phyloP scores from a whole-genome alignment of 1,140 invertebrate species.

The Hypothenemus hampei region DNA sequence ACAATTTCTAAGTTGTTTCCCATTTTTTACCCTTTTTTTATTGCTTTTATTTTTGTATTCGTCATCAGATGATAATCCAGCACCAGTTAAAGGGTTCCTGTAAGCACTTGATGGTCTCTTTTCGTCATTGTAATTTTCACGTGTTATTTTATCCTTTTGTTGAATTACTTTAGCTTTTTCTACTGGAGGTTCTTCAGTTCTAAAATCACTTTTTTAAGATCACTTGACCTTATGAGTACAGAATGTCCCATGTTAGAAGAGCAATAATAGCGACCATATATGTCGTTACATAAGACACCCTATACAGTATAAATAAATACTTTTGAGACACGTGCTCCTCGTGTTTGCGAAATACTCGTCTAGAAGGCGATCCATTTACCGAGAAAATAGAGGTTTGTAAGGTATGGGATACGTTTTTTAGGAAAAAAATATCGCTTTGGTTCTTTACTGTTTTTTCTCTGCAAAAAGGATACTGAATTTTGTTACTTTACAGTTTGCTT shows the following conservation, averaged over 20 bases:
- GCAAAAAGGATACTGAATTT: neutral
- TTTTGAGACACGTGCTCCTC: constrained; percentile 32
- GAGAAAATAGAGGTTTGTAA: constrained; percentile 27
- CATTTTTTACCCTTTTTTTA: constrained; percentile 34
- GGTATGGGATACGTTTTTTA: constrained; percentile 24
- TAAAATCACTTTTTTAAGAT: neutral
- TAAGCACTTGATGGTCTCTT: constrained; percentile 24
- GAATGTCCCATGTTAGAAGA: no score
- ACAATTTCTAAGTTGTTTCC: constrained; percentile 12
- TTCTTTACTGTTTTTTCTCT: constrained; percentile 28
- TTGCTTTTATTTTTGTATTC: constrained; percentile 33
- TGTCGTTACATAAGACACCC: no score
- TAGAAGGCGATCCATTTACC: constrained; percentile 28
- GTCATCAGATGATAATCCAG: constrained; percentile 36
- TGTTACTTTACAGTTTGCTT: no score
- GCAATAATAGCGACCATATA: no score
- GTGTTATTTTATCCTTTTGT: constrained; percentile 19
- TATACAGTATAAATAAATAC: constrained; percentile 6
- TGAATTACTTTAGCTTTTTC: constrained; percentile 10
- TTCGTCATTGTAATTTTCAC: constrained; percentile 29
- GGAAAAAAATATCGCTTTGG: constrained; percentile 33
- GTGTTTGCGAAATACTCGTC: constrained; percentile 28
- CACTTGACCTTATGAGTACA: no score
- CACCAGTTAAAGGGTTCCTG: constrained; percentile 39
- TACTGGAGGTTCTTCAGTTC: constrained; percentile 24